Base-by-base conservation (phyloP, 1,140 invertebrate genomes). In the Drosophila parabipectinata region DNA sequence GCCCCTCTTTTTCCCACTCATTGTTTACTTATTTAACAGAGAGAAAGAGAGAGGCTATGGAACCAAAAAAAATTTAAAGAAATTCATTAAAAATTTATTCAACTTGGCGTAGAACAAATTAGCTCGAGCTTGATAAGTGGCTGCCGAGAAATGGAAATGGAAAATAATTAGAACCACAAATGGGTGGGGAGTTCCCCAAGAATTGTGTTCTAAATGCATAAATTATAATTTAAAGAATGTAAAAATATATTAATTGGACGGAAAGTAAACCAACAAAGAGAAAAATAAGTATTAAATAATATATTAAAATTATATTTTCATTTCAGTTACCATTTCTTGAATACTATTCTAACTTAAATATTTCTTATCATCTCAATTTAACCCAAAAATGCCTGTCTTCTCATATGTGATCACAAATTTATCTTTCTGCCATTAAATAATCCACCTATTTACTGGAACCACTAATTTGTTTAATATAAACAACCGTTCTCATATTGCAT, bases 1-100 rank as follows among this genome's bases (percentile, higher is more conserved):
- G 5, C 26, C 26, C 30, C 48, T 26, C 41, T 32, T 10, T 3
- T 9, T 39, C 18, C 51, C 34, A 4, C n/a, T 18, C 44, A 64
- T 55, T 34, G 34, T 55, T 66, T 64, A 78, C 64, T 78, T 62
- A 87, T 76, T 68, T 52, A 9, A 4, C 14, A 32, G 14, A 15
- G 1, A 44, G 3, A 18, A 4, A 44, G 39, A 14, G 39, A 18
- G 18, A 1, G 39, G 39, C 39, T 8, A 32, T 32, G 14, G 0
- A 12, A n/a, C 12, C 3, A 34, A 53, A 6, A 34, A 53, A 53
- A 41, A 44, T 15, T 14, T n/a, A 53, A 41, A 74, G 56, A 78
- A 85, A 87, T 87, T 81, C 69, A 85, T 78, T 87, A 72, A 75
- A 63, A 85, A 81, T 58, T 48, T 71, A 37, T 32, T 44, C 63